These are phyloP conservation scores for Jordanella pulchra DNA, from an alignment of 2,797 vertebrate genomes.

Conservation along the genomic window DNA sequence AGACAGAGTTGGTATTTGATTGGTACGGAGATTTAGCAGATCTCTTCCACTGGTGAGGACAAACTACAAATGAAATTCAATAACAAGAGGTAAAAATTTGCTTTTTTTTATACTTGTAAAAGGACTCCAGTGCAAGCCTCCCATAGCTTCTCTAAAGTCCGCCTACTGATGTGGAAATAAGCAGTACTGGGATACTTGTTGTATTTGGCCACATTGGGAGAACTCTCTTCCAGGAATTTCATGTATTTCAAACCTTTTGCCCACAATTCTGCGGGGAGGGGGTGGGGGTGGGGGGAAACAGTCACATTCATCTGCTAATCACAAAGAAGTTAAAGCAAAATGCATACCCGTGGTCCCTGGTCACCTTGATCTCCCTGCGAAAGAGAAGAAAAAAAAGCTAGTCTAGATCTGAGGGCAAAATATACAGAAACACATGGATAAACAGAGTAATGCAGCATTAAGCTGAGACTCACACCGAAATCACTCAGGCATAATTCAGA, in stretches of 20 bases:
- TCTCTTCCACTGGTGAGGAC: conserved; percentile 35
- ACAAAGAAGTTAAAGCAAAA: conserved; percentile 59
- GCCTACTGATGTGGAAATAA: conserved; percentile 60
- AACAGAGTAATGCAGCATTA: conserved; percentile 37
- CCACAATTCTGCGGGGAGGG: conserved; percentile 62
- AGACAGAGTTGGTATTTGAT: conserved; percentile 53
- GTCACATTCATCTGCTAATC: conserved; percentile 69
- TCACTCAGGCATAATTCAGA: conserved; percentile 61
- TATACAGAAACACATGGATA: conserved; percentile 10
- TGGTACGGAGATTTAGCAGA: conserved; percentile 44
- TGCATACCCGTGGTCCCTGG: conserved; percentile 98
- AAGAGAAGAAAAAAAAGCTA: conserved; percentile 72
- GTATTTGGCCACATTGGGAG: conserved; percentile 65
- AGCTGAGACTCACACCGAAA: conserved; percentile 39
- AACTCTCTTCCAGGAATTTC: conserved; percentile 72
- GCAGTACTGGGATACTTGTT: conserved; percentile 65
- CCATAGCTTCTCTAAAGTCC: conserved; percentile 54
- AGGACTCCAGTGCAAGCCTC: conserved; percentile 25
- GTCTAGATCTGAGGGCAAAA: conserved; percentile 27
- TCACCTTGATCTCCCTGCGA: conserved; percentile 99
- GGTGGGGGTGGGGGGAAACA: conserved; percentile 57
- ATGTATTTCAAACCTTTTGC: conserved; percentile 75
- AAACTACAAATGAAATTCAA: conserved; percentile 41
- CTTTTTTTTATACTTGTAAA: conserved; percentile 20
- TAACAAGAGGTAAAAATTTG: conserved; percentile 20